phyloP scores from a whole-genome alignment of 2,888 invertebrate species.

The Nephrotoma flavescens region DNA sequence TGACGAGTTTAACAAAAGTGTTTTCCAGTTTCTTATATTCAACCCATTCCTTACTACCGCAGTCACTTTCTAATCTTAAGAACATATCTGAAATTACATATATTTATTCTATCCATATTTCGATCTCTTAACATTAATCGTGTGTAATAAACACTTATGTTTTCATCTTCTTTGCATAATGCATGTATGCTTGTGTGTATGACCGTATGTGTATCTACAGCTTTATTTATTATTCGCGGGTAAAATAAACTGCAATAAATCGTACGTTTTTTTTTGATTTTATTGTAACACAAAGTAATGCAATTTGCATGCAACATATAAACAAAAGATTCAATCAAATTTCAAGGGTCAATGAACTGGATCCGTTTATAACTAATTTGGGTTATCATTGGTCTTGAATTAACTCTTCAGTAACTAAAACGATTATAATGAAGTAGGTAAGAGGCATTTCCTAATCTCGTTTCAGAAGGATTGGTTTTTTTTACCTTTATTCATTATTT shows the following conservation, averaged over 20 bases:
- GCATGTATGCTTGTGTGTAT: neutral
- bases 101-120: neutral
- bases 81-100: neutral
- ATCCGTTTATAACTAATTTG: neutral
- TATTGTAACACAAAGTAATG: neutral
- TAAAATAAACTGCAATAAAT: neutral
- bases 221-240: neutral
- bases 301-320: neutral
- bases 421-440: neutral
- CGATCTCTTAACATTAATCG: neutral
- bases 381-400: neutral
- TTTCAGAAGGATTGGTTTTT: too few species aligned
- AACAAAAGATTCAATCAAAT: neutral
- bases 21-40: neutral
- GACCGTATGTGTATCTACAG: neutral
- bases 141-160: neutral
- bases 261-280: neutral
- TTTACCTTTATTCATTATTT: too few species aligned
- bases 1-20: neutral
- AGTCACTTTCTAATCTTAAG: neutral
- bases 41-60: neutral
- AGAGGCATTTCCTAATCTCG: neutral
- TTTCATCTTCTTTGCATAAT: neutral
- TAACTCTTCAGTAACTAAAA: neutral
- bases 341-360: neutral